Conservation (phyloP, 2,113 vertebrate genomes). For the Melanerpes formicivorus region DNA sequence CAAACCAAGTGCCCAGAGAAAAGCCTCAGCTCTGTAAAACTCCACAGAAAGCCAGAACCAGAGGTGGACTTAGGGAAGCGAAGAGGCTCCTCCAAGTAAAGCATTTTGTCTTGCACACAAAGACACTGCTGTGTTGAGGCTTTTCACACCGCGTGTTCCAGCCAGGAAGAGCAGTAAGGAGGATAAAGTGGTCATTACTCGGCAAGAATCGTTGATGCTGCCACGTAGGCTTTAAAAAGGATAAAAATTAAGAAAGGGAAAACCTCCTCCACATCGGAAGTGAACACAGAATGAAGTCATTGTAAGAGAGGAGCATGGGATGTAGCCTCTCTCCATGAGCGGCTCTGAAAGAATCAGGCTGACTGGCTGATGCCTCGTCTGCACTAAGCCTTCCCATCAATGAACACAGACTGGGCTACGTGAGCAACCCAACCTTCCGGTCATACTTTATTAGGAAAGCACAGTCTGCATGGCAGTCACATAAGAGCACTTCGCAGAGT, state of each 20-base stretch:
- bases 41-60: neutral
- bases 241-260: neutral
- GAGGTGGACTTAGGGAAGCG: conserved; percentile 3
- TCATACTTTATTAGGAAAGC: neutral
- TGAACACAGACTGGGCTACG: neutral
- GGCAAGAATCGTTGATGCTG: neutral
- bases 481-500: neutral
- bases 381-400: neutral
- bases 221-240: neutral
- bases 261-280: neutral
- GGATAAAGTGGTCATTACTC: neutral
- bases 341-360: neutral
- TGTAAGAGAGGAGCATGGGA: neutral
- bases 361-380: neutral
- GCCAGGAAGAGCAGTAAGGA: neutral
- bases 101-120: conserved; percentile 31
- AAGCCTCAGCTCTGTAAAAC: neutral
- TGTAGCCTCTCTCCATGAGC: neutral
- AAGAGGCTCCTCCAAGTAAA: neutral
- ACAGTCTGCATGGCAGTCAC: neutral
- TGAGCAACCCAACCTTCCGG: neutral
- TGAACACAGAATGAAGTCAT: conserved; percentile 43
- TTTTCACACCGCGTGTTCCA: neutral
- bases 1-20: neutral
- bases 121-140: conserved; percentile 18